phyloP scores from a whole-genome alignment of 2,888 invertebrate genomes.

The Callinectes sapidus region DNA sequence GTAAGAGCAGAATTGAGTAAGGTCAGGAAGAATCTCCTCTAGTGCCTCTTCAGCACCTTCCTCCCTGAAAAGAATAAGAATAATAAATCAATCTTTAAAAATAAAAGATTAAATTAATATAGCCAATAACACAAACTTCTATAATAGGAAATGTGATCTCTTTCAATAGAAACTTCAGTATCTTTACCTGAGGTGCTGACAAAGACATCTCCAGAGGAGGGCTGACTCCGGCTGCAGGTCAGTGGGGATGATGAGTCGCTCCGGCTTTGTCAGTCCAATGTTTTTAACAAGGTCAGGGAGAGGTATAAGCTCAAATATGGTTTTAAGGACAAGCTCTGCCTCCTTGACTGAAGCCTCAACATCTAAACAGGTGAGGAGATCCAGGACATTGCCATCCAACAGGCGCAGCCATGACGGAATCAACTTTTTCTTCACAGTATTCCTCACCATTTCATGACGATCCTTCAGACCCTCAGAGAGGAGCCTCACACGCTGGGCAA shows the following conservation, averaged over 20 bases:
- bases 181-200: constrained; percentile 78
- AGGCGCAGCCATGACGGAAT: constrained; percentile 86
- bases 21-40: constrained; percentile 82
- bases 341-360: constrained; percentile 82
- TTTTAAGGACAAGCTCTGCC: constrained; percentile 67
- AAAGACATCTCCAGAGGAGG: constrained; percentile 82
- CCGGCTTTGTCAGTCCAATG: constrained; percentile 76
- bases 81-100: too few relatives aligned
- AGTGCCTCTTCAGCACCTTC: constrained; percentile 79
- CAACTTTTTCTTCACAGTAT: constrained; percentile 74
- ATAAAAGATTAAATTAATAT: too few relatives aligned
- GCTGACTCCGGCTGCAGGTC: constrained; percentile 79
- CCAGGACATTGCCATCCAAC: constrained; percentile 83
- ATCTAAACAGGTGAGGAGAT: constrained; percentile 85
- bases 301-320: constrained; percentile 75
- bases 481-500: constrained; percentile 81
- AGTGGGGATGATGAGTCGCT: constrained; percentile 78
- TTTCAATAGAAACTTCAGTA: too few relatives aligned
- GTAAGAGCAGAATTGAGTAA: constrained; percentile 84
- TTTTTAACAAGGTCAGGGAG: constrained; percentile 77
- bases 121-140: too few relatives aligned
- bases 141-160: too few relatives aligned
- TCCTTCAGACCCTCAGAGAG: constrained; percentile 82
- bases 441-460: constrained; percentile 78
- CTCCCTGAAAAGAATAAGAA: constrained; percentile 46